phyloP scores from a whole-genome alignment of 1,140 invertebrate species.

The Conus betulinus region DNA sequence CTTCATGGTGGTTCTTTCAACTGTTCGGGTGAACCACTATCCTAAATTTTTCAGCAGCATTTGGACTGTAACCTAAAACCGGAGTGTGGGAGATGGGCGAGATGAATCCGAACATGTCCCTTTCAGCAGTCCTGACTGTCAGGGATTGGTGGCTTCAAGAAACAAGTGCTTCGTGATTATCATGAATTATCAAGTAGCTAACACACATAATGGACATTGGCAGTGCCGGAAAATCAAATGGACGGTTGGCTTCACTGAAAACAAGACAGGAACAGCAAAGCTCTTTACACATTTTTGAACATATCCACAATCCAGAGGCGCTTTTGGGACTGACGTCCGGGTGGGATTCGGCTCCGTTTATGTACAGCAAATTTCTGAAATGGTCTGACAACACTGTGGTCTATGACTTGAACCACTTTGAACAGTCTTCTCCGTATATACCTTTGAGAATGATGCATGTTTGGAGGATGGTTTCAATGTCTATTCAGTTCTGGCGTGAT shows the following conservation, averaged over 20 bases:
- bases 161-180: neutral
- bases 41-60: neutral
- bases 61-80: constrained; percentile 22
- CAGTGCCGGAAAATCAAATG: neutral
- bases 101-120: constrained; percentile 20
- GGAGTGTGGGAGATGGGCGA: constrained; percentile 2
- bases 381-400: too few species aligned
- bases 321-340: too few species aligned
- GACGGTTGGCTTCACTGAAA: neutral
- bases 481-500: too few species aligned
- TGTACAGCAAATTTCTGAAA: too few species aligned
- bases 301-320: too few species aligned
- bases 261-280: neutral
- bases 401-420: too few species aligned
- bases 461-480: too few species aligned
- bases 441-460: too few species aligned
- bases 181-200: neutral
- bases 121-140: constrained; percentile 15
- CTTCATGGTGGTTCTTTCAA: neutral
- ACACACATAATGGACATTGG: neutral
- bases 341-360: too few species aligned
- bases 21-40: constrained; percentile 1
- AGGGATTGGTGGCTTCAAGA: neutral
- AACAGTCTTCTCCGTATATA: too few species aligned
- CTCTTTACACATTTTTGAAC: neutral